A percentile compares a stretch with the other conserved stretches of the same genome.
phyloP scores from a whole-genome alignment of 2,888 invertebrate genomes.

The Eristalinus aeneus region DNA sequence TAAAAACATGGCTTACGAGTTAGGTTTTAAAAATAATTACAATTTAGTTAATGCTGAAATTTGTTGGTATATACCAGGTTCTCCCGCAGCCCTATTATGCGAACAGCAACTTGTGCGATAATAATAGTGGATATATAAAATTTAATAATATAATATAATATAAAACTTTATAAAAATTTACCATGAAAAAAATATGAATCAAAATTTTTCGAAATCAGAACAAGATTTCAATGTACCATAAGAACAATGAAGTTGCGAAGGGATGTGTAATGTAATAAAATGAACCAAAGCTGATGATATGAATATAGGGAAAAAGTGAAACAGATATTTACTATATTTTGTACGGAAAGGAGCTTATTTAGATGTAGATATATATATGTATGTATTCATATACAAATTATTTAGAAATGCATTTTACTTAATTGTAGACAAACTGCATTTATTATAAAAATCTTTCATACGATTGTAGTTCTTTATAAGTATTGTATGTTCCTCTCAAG shows the following conservation, averaged over 20 bases:
- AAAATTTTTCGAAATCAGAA: neutral
- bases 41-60: too few species aligned
- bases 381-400: constrained; percentile 60
- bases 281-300: constrained; percentile 23
- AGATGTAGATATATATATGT: constrained; percentile 51
- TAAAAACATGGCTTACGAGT: too few species aligned
- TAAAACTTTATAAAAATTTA: neutral
- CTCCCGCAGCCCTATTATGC: too few species aligned
- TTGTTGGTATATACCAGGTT: too few species aligned
- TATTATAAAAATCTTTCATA: neutral
- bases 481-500: constrained; percentile 19
- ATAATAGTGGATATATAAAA: too few species aligned
- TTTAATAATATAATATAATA: neutral
- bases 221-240: neutral
- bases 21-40: too few species aligned
- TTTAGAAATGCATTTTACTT: constrained; percentile 28
- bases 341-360: constrained; percentile 65
- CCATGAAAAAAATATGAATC: neutral
- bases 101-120: too few species aligned
- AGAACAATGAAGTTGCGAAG: constrained; percentile 3
- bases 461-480: neutral
- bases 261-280: neutral
- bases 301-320: constrained; percentile 47
- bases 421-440: constrained; percentile 6
- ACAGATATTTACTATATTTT: constrained; percentile 63